Conservation (phyloP, 2,113 vertebrate species). For the Lucifuga dentata region DNA sequence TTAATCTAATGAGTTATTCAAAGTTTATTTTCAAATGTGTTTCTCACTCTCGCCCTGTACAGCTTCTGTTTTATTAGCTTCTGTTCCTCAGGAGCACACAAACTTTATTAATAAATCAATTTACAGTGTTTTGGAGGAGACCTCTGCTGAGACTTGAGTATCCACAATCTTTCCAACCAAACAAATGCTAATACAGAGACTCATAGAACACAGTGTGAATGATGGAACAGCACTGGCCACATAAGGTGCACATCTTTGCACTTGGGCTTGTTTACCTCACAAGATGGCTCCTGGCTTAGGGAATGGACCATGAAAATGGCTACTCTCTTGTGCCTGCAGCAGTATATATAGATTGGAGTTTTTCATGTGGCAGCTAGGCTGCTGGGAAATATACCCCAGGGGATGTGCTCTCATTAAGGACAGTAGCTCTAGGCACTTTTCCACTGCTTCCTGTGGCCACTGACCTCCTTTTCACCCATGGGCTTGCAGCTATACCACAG, state of each 20-base stretch:
- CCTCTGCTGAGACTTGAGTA: slow-evolving; percentile 16
- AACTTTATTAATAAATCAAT: slow-evolving; percentile 66
- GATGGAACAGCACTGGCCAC: slow-evolving; percentile 34
- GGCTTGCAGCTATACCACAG: slow-evolving; percentile 84
- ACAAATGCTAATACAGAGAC: slow-evolving; percentile 19
- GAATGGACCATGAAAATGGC: slow-evolving; percentile 82
- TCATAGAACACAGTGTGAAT: slow-evolving; percentile 28
- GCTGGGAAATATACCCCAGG: slow-evolving; percentile 77
- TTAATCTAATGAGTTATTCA: slow-evolving; percentile 79
- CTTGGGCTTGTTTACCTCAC: slow-evolving; percentile 77
- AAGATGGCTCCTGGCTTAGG: slow-evolving; percentile 79
- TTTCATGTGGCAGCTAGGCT: slow-evolving; percentile 80
- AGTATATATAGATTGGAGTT: slow-evolving; percentile 77
- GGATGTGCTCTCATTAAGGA: slow-evolving; percentile 92
- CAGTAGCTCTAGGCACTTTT: slow-evolving; percentile 82
- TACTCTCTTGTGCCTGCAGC: slow-evolving; percentile 73
- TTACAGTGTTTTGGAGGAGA: slow-evolving; percentile 40
- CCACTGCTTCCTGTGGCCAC: slow-evolving; percentile 90
- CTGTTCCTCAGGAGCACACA: slow-evolving; percentile 20
- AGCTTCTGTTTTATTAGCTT: slow-evolving; percentile 52
- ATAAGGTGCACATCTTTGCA: slow-evolving; percentile 68
- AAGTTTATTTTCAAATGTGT: slow-evolving; percentile 75
- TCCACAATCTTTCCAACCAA: slow-evolving; percentile 33
- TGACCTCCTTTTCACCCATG: slow-evolving; percentile 93
- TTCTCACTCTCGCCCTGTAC: slow-evolving; percentile 60